These are phyloP conservation scores for Papilio elwesi DNA, from an alignment of 2,888 invertebrate species.

Conservation along the genomic window DNA sequence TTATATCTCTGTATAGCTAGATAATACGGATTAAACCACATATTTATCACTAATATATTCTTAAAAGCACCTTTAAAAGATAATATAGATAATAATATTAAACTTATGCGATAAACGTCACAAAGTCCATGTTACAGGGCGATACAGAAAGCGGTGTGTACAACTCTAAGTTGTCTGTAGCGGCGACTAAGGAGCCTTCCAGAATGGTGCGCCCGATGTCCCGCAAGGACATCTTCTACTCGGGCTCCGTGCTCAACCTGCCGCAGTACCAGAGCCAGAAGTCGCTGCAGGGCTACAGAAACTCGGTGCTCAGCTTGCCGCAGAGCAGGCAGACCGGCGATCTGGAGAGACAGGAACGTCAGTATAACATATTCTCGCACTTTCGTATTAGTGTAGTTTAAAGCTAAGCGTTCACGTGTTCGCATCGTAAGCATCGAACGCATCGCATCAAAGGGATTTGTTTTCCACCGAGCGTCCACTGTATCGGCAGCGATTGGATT, in stretches of 20 bases:
- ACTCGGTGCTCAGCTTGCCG: slow-evolving; percentile 95
- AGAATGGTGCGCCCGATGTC: slow-evolving; percentile 95
- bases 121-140: slow-evolving; percentile 55
- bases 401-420: no score
- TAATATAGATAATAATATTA: no score
- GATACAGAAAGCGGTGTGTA: slow-evolving; percentile 88
- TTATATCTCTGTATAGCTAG: no score
- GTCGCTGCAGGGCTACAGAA: slow-evolving; percentile 94
- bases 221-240: slow-evolving; percentile 98
- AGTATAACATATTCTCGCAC: slow-evolving; percentile 56
- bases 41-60: no score
- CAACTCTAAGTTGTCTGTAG: slow-evolving; percentile 87
- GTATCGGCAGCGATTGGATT: no score
- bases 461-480: no score
- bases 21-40: no score
- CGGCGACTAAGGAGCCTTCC: slow-evolving; percentile 70
- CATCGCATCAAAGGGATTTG: no score
- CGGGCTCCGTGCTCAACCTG: slow-evolving; percentile 96
- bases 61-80: no score
- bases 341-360: slow-evolving; percentile 87
- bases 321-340: slow-evolving; percentile 86
- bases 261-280: slow-evolving; percentile 97
- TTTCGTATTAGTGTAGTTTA: no score
- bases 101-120: no score
- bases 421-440: no score